These are phyloP conservation scores for Diphyllodes magnificus DNA, from an alignment of 2,113 vertebrate genomes.

Conservation along the genomic window DNA sequence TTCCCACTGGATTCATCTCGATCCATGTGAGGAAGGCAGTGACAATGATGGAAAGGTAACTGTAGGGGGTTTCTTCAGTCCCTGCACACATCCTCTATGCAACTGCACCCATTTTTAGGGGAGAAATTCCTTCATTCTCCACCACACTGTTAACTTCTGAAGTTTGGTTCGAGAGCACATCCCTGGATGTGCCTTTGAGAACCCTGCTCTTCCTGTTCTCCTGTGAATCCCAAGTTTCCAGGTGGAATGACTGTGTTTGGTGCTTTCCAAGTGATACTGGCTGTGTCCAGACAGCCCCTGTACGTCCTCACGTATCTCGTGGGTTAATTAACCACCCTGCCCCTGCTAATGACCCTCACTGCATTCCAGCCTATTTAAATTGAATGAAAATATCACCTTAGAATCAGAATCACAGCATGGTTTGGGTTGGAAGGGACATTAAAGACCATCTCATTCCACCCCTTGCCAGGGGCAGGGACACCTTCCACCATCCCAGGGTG, in stretches of 20 bases:
- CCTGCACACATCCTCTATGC: neutral
- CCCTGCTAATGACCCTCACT: neutral
- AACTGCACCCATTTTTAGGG: neutral
- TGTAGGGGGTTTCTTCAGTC: rapidly evolving
- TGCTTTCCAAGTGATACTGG: neutral
- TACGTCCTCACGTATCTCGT: rapidly evolving
- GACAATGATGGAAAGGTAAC: rapidly evolving
- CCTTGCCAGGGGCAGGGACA: neutral
- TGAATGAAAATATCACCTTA: neutral
- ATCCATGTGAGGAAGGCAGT: rapidly evolving
- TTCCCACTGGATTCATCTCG: neutral
- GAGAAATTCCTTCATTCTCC: neutral
- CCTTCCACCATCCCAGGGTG: rapidly evolving
- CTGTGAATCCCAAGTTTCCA: rapidly evolving
- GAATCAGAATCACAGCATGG: neutral
- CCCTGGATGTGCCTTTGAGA: neutral
- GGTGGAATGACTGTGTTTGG: neutral
- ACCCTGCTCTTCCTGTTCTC: neutral
- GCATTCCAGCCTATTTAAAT: neutral
- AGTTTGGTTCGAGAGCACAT: rapidly evolving
- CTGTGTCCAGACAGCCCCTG: neutral
- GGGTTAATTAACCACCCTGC: neutral
- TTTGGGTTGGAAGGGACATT: neutral
- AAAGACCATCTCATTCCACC: rapidly evolving
- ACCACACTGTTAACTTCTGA: rapidly evolving